Base-by-base conservation (phyloP, 2,113 vertebrate species). In the Labeo catla region DNA sequence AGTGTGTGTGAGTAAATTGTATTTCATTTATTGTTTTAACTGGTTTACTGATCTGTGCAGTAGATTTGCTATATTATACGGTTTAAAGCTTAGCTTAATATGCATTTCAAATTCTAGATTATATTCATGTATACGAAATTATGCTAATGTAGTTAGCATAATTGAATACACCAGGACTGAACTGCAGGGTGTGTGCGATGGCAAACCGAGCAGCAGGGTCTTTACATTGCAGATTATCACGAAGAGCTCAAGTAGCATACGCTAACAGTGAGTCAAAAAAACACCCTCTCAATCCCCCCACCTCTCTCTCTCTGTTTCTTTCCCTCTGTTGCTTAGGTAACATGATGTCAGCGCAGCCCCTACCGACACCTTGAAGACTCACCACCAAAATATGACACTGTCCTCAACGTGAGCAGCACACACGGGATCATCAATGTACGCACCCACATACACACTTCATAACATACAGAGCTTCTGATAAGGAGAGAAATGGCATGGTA, bases 241-340 rank as follows among this genome's bases (percentile, higher is more conserved):
- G 15, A 80, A 54, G 84, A 82, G 73, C 86, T 81, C 15, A 63
- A 83, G 50, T 43, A 65, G 23, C 52, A 87, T 63, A 80, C 39
- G 82, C 70, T 74, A 78, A n/a, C 68, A 84, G 68, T 78, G 45
- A 83, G 49, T 76, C 86, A 81, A 82, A 82, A 28, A 79, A 76
- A 59, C 59, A 52, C 52, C 45, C 73, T 85, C 39, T 88, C 76
- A 86, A 70, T 72, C 21, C 54, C 72, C 45, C 59, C 47, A 21
- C 6, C 73, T 50, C 39, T 78, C 8, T 47, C 45, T 83, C 52
- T 81, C 57, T 28, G 16, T 76, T 47, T 66, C 80, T 88, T 49
- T 86, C 76, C 28, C 61, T 54, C 85, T 89, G 90, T 91, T 89
- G 88, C 90, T 91, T 89, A 88, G 90, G 90, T 89, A 91, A 91